Evolutionary conservation across 2,888 invertebrate species (phyloP), one percentile per base, ranked within the genome.

Genomic region (Gastrophysa polygoni): DNA sequence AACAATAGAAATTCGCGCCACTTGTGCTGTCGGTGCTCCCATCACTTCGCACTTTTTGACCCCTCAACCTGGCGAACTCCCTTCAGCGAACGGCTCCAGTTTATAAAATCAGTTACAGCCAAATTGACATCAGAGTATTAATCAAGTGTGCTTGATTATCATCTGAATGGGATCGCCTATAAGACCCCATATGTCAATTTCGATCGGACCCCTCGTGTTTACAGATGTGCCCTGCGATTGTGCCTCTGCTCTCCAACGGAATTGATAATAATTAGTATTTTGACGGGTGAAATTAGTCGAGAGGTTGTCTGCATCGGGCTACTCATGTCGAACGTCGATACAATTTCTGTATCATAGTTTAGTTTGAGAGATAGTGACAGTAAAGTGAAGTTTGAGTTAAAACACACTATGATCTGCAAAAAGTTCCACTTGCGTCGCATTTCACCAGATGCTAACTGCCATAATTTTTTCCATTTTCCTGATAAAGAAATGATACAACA

Each of bases 101-200:
- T 78, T 77, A 78, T 77, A 71, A 77, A 79, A 78, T 80, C 77
- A 78, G 73, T 79, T 79, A 77, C 79, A 77, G 75, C 76, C 77
- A 77, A 78, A 77, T 75, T 78, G 77, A 74, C 75, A 73, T 76
- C 75, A 73, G 75, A 77, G 78, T 77, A 79, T 78, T 78, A 77
- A 79, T 78, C 79, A 78, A 78, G 78, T 77, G 77, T 71, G 70
- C 75, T 71, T 75, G 75, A 78, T 78, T 79, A 78, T 77, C 76
- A 77, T 78, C 68, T 75, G 76, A 77, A 77, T 77, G 69, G 77
- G 67, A 67, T 58, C 70, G 71, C 59, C 59, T 63, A 24, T 29
- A 16, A 43, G 63, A 74, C 71, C 80, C 79, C 80, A 80, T 80
- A 79, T 79, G 80, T 77, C 78, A 77, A 74, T 71, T 67, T 69